These are phyloP conservation scores for Drosophila maculinotata DNA, from an alignment of 2,888 invertebrate genomes.

Conservation along the genomic window DNA sequence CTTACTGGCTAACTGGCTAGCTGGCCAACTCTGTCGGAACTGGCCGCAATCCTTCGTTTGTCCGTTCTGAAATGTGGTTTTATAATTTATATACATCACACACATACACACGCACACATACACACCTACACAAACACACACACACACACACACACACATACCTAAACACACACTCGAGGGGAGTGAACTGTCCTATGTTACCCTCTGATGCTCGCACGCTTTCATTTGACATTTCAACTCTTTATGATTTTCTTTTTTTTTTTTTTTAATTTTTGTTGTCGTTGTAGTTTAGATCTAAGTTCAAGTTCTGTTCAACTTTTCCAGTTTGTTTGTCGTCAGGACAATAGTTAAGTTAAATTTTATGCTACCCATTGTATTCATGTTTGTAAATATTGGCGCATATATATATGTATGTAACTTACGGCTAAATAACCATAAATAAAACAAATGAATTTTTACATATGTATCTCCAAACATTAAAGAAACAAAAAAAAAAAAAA, in stretches of 20 bases:
- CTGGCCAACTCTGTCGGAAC: slow-evolving; percentile 7
- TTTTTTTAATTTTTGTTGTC: slow-evolving; percentile 33
- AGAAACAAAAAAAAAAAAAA: slow-evolving; percentile 19
- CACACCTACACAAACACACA: slow-evolving; percentile 5
- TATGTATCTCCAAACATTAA: slow-evolving; percentile 18
- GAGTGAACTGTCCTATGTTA: slow-evolving; percentile 16
- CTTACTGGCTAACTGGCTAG: slow-evolving; percentile 4
- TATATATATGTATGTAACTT: slow-evolving; percentile 39
- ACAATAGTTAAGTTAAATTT: slow-evolving; percentile 55
- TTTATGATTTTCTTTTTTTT: slow-evolving; percentile 33
- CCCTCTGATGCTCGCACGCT: slow-evolving; percentile 43
- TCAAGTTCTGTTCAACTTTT: slow-evolving; percentile 36
- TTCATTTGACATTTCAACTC: slow-evolving; percentile 36
- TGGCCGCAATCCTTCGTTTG: slow-evolving; percentile 21
- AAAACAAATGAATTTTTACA: slow-evolving; percentile 28
- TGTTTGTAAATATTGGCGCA: slow-evolving; percentile 76
- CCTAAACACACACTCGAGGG: slow-evolving; percentile 18
- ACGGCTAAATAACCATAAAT: slow-evolving; percentile 42
- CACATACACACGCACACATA: slow-evolving; percentile 25
- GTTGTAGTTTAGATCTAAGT: slow-evolving; percentile 51
- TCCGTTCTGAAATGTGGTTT: slow-evolving; percentile 30
- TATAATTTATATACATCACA: slow-evolving; percentile 48
- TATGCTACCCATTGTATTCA: slow-evolving; percentile 58
- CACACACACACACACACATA: background rate
- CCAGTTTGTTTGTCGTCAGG: slow-evolving; percentile 51